phyloP scores from a whole-genome alignment of 2,888 invertebrate species.

The Sisyra nigra region DNA sequence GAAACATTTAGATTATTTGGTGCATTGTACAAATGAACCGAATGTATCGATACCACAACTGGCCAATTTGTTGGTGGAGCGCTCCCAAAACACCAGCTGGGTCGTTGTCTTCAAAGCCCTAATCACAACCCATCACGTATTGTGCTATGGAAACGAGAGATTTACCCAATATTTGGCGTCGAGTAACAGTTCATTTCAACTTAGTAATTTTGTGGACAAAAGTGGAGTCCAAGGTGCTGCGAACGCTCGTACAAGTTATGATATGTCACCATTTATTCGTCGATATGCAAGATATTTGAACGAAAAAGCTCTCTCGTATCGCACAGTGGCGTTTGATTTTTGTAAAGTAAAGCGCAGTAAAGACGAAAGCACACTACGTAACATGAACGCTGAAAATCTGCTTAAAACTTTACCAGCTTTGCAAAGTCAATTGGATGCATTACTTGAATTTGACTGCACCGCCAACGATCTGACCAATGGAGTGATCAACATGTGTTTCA shows the following conservation, averaged over 20 bases:
- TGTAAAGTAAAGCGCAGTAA: conserved; percentile 99
- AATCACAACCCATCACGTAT: conserved; percentile 96
- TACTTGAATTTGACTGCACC: conserved; percentile 96
- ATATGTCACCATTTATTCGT: conserved; percentile 98
- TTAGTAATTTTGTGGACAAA: conserved; percentile 95
- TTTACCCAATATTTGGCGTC: conserved; percentile 99
- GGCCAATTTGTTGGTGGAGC: conserved; percentile 94
- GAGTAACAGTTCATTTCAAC: conserved; percentile 97
- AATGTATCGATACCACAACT: conserved; percentile 99
- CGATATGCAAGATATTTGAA: conserved; percentile 98
- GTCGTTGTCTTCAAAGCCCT: conserved; percentile 97
- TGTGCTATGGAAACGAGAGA: conserved; percentile 99
- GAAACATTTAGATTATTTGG: conserved; percentile 99
- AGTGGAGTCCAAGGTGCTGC: conserved; percentile 87
- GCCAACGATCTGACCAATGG: conserved; percentile 88
- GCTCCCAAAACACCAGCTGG: conserved; percentile 97
- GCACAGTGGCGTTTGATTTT: conserved; percentile 98
- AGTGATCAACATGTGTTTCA: conserved; percentile 98
- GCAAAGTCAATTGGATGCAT: conserved; percentile 89
- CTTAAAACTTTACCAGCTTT: conserved; percentile 93
- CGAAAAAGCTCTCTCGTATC: conserved; percentile 96
- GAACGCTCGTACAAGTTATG: conserved; percentile 51
- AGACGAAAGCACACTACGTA: conserved; percentile 93
- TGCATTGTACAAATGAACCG: conserved; percentile 99
- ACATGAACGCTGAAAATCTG: conserved; percentile 96